Percentiles rank a stretch among this genome's conserved stretches.
Conservation (phyloP, 2,797 vertebrate genomes). For the Pygocentrus nattereri region DNA sequence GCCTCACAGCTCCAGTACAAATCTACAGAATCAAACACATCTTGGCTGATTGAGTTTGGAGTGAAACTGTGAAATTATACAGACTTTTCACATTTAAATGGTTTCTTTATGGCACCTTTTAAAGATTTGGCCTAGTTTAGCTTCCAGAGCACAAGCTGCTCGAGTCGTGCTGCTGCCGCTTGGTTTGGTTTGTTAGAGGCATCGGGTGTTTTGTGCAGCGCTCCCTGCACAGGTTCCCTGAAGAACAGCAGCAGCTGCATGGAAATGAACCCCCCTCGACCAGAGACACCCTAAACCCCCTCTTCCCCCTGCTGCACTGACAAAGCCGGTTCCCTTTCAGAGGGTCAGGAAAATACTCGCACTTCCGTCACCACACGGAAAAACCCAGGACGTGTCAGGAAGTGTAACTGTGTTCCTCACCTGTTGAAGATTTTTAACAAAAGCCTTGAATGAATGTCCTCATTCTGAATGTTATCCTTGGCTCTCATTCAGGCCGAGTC, state of each 20-base stretch:
- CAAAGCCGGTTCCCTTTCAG: background rate
- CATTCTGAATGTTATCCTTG: too few species aligned
- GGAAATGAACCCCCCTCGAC: conserved; percentile 40
- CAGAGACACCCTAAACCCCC: background rate
- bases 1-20: too few species aligned
- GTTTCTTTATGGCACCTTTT: background rate
- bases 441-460: too few species aligned
- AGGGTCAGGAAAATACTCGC: background rate
- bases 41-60: too few species aligned
- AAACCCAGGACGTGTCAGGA: too few species aligned
- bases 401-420: too few species aligned
- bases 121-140: background rate
- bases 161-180: conserved; percentile 83
- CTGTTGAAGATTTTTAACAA: too few species aligned
- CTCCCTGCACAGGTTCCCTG: conserved; percentile 91
- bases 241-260: conserved; percentile 96
- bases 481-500: too few species aligned
- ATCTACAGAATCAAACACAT: too few species aligned
- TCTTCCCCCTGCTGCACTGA: conserved; percentile 27
- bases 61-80: too few species aligned
- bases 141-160: conserved; percentile 73
- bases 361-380: background rate
- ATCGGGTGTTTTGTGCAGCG: conserved; percentile 88
- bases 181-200: conserved; percentile 90
- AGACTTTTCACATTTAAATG: too few species aligned